These are phyloP conservation scores for Mactromeris polynyma DNA, from an alignment of 2,888 invertebrate genomes.

Conservation along the genomic window DNA sequence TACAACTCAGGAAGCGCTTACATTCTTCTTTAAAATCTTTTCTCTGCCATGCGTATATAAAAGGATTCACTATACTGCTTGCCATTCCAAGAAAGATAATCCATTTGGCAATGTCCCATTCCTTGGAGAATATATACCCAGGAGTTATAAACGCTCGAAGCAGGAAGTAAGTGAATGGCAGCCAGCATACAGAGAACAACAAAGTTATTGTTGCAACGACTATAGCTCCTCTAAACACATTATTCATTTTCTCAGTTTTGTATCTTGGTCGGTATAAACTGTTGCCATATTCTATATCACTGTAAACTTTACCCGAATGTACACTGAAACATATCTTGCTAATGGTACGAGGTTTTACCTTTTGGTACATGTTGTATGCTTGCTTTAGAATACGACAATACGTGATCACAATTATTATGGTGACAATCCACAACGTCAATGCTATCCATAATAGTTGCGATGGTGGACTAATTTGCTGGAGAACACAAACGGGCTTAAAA, in stretches of 20 bases:
- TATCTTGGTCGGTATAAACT: background rate
- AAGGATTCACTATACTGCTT: constrained; percentile 68
- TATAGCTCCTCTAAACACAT: constrained; percentile 61
- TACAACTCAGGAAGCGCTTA: constrained; percentile 36
- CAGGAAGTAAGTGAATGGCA: constrained; percentile 67
- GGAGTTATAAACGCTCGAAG: constrained; percentile 49
- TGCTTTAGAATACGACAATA: constrained; percentile 61
- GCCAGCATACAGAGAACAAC: constrained; percentile 66
- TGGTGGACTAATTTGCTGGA: constrained; percentile 44
- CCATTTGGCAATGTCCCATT: constrained; percentile 59
- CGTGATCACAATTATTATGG: constrained; percentile 56
- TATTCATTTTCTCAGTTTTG: constrained; percentile 23
- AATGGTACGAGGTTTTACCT: constrained; percentile 34
- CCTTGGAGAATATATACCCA: constrained; percentile 36
- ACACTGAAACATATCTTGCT: background rate
- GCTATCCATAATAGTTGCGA: constrained; percentile 51
- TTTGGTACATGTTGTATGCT: constrained; percentile 54
- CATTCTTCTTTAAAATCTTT: constrained; percentile 66
- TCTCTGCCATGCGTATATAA: constrained; percentile 72
- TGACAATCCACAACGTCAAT: constrained; percentile 52
- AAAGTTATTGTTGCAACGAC: constrained; percentile 60
- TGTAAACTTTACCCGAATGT: background rate
- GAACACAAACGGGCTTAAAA: constrained; percentile 37
- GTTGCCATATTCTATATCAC: background rate
- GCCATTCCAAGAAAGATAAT: constrained; percentile 70